These are phyloP conservation scores for Paralichthys olivaceus DNA, from an alignment of 2,113 vertebrate species.

Conservation along the genomic window DNA sequence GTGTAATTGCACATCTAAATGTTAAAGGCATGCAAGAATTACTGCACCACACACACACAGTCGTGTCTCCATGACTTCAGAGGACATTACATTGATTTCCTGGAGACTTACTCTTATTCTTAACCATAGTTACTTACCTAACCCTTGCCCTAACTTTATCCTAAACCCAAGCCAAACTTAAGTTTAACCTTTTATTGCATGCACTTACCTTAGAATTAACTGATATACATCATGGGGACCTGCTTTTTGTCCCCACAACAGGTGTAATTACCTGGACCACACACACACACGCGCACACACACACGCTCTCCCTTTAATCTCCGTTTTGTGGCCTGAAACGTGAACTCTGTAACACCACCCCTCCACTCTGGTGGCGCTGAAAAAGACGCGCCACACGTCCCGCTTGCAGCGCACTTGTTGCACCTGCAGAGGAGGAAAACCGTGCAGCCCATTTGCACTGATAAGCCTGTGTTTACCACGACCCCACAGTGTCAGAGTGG, in stretches of 20 bases:
- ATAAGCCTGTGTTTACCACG: neutral
- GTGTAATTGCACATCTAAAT: neutral
- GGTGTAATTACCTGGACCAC: too few species aligned
- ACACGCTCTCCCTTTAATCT: conserved; percentile 26
- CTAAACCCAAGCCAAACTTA: too few species aligned
- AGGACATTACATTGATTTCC: too few species aligned
- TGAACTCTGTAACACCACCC: conserved; percentile 39
- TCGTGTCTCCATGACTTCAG: too few species aligned
- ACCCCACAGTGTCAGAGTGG: neutral
- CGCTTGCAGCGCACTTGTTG: conserved; percentile 43
- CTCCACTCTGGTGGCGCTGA: conserved; percentile 29
- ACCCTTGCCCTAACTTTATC: too few species aligned
- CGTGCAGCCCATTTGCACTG: neutral
- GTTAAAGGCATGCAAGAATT: neutral
- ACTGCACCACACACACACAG: too few species aligned
- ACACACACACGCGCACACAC: neutral
- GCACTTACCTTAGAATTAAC: too few species aligned
- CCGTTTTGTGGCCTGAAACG: conserved; percentile 49
- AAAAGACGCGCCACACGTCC: conserved; percentile 72
- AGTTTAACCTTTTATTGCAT: too few species aligned
- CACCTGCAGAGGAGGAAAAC: conserved; percentile 29
- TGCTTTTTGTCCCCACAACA: neutral
- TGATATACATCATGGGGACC: neutral
- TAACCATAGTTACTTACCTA: too few species aligned
- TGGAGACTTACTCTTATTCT: too few species aligned